Conservation (phyloP, 2,888 invertebrate species). For the Drosophila setosimentum region DNA sequence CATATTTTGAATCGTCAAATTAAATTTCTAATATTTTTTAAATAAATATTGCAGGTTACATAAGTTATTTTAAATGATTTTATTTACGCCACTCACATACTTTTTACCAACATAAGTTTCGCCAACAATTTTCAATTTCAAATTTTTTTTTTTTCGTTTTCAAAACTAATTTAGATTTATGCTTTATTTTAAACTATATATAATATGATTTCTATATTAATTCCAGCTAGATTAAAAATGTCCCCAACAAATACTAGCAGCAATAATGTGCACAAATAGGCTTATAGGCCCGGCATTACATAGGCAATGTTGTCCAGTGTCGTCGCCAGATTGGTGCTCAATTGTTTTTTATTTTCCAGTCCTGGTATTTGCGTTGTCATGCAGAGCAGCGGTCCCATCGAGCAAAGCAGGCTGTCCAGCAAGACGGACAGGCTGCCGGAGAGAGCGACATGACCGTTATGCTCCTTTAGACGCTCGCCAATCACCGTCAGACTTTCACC, state of each 20-base stretch:
- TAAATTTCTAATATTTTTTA: background rate
- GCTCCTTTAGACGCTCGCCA: conserved; percentile 96
- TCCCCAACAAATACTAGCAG: conserved; percentile 1
- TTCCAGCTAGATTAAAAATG: conserved; percentile 3
- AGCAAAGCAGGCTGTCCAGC: conserved; percentile 96
- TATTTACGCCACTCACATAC: background rate
- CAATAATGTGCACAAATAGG: background rate
- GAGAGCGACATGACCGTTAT: conserved; percentile 97
- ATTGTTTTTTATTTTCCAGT: conserved; percentile 88
- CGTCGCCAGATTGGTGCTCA: conserved; percentile 86
- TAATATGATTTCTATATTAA: conserved; percentile 23
- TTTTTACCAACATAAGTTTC: background rate
- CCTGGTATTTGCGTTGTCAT: conserved; percentile 93
- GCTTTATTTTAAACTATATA: conserved; percentile 27
- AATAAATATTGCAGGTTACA: background rate
- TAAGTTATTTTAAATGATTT: background rate
- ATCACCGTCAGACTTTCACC: conserved; percentile 97
- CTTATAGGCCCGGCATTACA: conserved; percentile 93
- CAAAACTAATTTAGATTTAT: conserved; percentile 2
- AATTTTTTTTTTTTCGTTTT: background rate
- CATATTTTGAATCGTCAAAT: background rate
- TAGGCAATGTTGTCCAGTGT: conserved; percentile 98
- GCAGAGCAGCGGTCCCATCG: conserved; percentile 94
- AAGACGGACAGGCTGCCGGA: conserved; percentile 97
- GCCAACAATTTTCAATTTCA: background rate